phyloP scores from a whole-genome alignment of 2,113 vertebrate species.

The Aegithalos caudatus region DNA sequence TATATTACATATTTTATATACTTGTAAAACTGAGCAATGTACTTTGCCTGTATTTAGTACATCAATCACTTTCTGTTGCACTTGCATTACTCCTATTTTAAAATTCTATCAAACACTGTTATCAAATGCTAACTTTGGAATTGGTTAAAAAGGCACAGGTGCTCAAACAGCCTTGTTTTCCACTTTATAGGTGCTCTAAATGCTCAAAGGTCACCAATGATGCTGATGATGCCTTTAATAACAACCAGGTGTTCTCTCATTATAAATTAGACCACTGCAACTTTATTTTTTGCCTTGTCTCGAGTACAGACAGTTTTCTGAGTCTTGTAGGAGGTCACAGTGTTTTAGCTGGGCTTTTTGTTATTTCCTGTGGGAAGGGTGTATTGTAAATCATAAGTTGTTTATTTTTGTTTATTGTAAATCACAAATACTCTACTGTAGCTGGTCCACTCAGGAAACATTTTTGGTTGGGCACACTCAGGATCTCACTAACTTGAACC shows the following conservation, averaged over 20 bases:
- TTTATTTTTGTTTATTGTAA: background rate
- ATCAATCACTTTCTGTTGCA: background rate
- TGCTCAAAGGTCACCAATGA: background rate
- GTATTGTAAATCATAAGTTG: background rate
- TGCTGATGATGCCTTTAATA: background rate
- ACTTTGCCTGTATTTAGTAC: background rate
- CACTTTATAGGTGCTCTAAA: background rate
- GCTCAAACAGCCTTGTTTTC: background rate
- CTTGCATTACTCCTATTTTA: background rate
- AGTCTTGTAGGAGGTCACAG: fast-evolving
- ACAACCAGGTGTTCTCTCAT: background rate
- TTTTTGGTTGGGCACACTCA: background rate
- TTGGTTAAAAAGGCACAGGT: background rate
- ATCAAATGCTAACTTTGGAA: background rate
- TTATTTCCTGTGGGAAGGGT: background rate
- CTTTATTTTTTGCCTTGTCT: background rate
- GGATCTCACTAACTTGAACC: background rate
- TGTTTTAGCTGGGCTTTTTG: background rate
- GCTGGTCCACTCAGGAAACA: background rate
- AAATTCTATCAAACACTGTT: background rate
- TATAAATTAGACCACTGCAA: background rate
- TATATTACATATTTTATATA: background rate
- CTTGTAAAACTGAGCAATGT: background rate
- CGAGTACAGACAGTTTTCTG: too few relatives aligned
- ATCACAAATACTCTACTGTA: background rate